Percentiles rank a stretch among this genome's conserved stretches.
phyloP scores from a whole-genome alignment of 92 coral and sea anemone genomes.

The Phenganax stokvisi region DNA sequence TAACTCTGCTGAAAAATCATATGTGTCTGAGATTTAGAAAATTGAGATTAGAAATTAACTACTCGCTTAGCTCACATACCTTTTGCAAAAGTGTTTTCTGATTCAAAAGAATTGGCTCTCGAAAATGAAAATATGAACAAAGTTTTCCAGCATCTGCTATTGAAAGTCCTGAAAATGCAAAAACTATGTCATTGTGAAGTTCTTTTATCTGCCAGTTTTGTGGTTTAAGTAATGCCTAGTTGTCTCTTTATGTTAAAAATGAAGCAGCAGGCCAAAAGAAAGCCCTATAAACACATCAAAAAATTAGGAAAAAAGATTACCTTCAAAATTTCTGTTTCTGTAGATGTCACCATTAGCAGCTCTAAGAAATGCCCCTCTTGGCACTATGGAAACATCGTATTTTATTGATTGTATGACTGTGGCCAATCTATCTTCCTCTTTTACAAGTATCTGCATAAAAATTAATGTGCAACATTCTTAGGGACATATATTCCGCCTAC shows the following conservation, averaged over 20 bases:
- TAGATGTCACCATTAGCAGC: conserved; percentile 82
- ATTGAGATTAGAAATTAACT: neutral
- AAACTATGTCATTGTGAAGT: neutral
- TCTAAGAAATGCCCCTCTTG: conserved; percentile 79
- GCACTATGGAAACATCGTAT: conserved; percentile 86
- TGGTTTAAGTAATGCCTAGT: no score
- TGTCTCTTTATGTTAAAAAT: neutral
- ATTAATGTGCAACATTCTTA: neutral
- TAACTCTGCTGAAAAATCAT: neutral
- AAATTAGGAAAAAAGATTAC: conserved; percentile 22
- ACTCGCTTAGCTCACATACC: conserved; percentile 48
- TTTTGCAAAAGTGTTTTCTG: conserved; percentile 93
- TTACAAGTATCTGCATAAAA: conserved; percentile 65
- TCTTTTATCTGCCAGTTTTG: no score
- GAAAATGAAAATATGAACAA: conserved; percentile 86
- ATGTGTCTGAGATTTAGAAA: neutral
- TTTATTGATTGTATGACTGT: conserved; percentile 91
- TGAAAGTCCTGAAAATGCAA: conserved; percentile 62
- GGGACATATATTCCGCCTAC: neutral
- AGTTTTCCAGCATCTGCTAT: conserved; percentile 92
- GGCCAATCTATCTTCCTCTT: conserved; percentile 97
- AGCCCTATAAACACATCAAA: neutral
- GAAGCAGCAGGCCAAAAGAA: neutral
- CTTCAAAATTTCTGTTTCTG: conserved; percentile 80
- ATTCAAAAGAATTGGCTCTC: conserved; percentile 81